Conservation (phyloP, 2,113 vertebrate species). For the Bambusicola thoracicus region DNA sequence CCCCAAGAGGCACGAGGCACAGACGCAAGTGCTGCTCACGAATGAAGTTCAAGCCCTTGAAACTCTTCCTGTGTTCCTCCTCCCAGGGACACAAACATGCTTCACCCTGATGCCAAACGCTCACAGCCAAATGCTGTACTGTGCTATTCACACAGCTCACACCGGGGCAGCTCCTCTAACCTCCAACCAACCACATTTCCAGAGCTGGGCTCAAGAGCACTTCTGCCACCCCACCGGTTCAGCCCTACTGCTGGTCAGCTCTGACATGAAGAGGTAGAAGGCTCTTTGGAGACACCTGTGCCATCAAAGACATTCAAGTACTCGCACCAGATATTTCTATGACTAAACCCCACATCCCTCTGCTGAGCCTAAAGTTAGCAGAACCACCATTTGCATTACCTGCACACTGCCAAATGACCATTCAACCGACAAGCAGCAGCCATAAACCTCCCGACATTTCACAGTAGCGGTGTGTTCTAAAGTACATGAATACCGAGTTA, state of each 20-base stretch:
- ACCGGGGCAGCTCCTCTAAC: not conserved
- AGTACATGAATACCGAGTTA: not conserved
- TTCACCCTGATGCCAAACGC: not conserved
- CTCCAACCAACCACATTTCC: not conserved
- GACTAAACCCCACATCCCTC: not conserved
- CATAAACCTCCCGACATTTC: not conserved
- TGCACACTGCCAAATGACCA: accelerated
- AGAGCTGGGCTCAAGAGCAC: not conserved
- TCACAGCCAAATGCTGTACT: not conserved
- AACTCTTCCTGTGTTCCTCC: not conserved
- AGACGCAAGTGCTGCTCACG: not conserved
- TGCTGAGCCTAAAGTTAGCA: not conserved
- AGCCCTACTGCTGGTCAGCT: not conserved
- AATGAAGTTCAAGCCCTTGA: not conserved
- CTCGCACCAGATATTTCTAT: not conserved
- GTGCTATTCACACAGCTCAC: accelerated
- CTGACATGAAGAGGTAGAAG: not conserved
- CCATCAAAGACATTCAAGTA: not conserved
- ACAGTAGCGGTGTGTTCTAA: not conserved
- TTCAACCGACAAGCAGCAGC: not conserved
- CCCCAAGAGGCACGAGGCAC: not conserved
- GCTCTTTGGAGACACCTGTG: not conserved
- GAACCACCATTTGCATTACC: not conserved
- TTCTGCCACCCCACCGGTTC: not conserved
- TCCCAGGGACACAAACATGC: accelerated